Evolutionary conservation across 1,140 invertebrate species (phyloP).

Genomic region (Macrobrachium rosenbergii): DNA sequence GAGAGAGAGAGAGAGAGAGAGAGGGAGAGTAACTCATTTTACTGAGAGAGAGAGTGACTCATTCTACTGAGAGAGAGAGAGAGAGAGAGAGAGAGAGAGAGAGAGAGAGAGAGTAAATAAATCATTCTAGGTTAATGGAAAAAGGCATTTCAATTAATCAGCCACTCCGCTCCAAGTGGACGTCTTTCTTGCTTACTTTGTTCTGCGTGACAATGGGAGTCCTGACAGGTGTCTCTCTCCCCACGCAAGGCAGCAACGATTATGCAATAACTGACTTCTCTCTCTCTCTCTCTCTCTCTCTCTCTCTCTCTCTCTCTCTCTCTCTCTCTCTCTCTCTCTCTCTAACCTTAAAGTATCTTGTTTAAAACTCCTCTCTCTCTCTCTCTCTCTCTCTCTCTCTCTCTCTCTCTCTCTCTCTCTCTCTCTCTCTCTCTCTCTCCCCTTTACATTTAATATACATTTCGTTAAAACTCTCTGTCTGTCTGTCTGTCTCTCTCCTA

Average conservation of each 20-base stretch:
- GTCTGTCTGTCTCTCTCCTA: too few relatives aligned
- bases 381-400: constrained; percentile 18
- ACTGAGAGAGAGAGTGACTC: too few relatives aligned
- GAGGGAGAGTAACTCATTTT: constrained; percentile 1
- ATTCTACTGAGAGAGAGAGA: constrained; percentile 16
- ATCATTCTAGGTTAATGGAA: neutral
- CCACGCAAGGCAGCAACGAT: too few relatives aligned
- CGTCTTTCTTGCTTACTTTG: neutral
- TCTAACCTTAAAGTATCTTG: too few relatives aligned
- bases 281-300: constrained; percentile 13
- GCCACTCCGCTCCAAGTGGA: too few relatives aligned
- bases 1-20: constrained; percentile 20
- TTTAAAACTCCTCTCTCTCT: neutral
- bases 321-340: constrained; percentile 20
- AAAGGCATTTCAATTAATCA: too few relatives aligned
- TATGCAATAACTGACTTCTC: neutral
- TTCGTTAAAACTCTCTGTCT: too few relatives aligned
- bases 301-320: neutral
- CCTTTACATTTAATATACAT: too few relatives aligned
- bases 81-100: constrained; percentile 20
- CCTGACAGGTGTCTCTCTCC: too few relatives aligned
- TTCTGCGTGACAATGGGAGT: too few relatives aligned
- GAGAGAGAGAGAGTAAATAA: constrained; percentile 8
- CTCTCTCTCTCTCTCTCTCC: constrained; percentile 1
- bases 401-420: constrained; percentile 1